Evolutionary conservation across 2,113 vertebrate genomes (phyloP), one percentile per base, ranked within the genome.

Genomic region (Seriola aureovittata): DNA sequence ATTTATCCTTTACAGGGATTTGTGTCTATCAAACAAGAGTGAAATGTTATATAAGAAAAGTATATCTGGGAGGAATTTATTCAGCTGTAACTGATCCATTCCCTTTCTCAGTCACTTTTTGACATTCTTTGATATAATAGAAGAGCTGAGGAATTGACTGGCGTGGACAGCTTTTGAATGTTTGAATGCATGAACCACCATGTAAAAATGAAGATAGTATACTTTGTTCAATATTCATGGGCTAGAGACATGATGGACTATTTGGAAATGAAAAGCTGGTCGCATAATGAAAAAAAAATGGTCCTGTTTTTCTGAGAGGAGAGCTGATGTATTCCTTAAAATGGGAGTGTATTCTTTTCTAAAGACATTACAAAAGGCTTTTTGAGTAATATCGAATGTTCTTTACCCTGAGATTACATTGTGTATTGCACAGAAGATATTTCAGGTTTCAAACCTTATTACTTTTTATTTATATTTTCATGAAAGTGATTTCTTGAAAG

Each of bases 1-100:
- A 93, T 91, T 91, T 90, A 91, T 88, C 79, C 87, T 91, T 87
- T 84, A 85, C 73, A 32, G 91, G 87, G 90, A 91, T 92, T 93
- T 91, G 86, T 90, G 91, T 93, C 90, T 60, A 89, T 93, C 91
- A 93, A 90, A 89, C 82, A 82, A 84, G 81, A 93, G 89, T 95
- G 87, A 93, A 93, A 92, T 92, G 91, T 94, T 93, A 92, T 86
- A 78, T 92, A 92, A 93, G 89, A 93, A 90, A 89, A 92, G 92
- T 92, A 81, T 89, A 90, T 93, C 82, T 89, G 76, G 76, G 71
- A 84, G 73, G 83, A 85, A 82, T 90, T 82, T 88, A 90, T 90
- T 89, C 91, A 85, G 85, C 88, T 90, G 91, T 82, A 91, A 91
- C 93, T 93, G 79, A 94, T 93, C 93, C 91, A 34, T 86, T 85